These are phyloP conservation scores for Coelopa pilipes DNA, from an alignment of 2,888 invertebrate species.

Conservation along the genomic window DNA sequence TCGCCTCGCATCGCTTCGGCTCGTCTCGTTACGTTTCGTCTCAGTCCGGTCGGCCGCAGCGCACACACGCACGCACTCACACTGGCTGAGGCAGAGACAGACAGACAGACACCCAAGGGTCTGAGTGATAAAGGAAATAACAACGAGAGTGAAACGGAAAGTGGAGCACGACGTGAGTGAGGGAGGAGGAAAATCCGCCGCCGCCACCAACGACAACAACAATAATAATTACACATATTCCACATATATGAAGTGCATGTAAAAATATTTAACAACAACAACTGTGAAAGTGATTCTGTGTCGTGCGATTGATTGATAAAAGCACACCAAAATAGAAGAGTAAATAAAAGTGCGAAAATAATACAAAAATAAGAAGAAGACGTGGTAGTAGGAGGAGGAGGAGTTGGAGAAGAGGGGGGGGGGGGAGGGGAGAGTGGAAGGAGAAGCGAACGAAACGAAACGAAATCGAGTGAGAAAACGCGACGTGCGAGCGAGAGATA, in stretches of 20 bases:
- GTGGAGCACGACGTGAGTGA: background rate
- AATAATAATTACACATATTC: too few relatives aligned
- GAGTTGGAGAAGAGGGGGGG: too few relatives aligned
- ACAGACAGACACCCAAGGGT: constrained; percentile 1
- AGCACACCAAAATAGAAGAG: background rate
- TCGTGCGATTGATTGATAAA: too few relatives aligned
- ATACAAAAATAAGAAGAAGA: too few relatives aligned
- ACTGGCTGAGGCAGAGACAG: background rate
- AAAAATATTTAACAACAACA: constrained; percentile 4
- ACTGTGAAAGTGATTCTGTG: constrained; percentile 24
- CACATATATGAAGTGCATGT: too few relatives aligned
- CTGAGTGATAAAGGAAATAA: background rate
- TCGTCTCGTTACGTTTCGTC: background rate
- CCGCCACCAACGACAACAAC: background rate
- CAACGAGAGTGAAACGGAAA: constrained; percentile 2
- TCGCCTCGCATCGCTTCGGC: constrained; percentile 38
- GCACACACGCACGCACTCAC: too few relatives aligned
- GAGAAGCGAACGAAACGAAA: too few relatives aligned
- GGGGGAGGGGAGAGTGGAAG: too few relatives aligned
- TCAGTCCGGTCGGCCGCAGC: constrained; percentile 4
- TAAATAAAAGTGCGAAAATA: background rate
- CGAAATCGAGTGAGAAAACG: too few relatives aligned
- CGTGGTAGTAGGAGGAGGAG: too few relatives aligned
- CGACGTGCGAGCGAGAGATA: too few relatives aligned
- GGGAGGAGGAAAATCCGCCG: background rate